Evolutionary conservation across 2,113 vertebrate species (phyloP).

Genomic region (Hystrix brachyura): DNA sequence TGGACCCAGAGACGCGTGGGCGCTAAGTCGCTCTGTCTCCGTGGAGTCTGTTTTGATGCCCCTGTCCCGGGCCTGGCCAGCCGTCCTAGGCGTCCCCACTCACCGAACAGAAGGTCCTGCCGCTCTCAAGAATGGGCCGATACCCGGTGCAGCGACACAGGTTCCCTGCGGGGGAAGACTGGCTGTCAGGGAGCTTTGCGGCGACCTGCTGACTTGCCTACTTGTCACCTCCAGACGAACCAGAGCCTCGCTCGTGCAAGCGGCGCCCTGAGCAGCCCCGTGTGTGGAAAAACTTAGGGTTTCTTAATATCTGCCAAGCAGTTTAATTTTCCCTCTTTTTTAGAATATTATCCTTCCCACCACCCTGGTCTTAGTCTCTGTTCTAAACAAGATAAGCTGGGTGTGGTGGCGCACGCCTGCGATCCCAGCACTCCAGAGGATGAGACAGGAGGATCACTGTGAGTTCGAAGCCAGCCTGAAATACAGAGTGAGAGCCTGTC

Average conservation of each 20-base stretch:
- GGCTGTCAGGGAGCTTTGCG: background rate
- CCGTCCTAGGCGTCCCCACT: constrained; percentile 20
- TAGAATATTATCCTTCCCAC: background rate
- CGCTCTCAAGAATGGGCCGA: constrained; percentile 91
- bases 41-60: background rate
- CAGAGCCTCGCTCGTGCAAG: background rate
- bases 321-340: background rate
- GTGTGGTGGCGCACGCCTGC: no score
- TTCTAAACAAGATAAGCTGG: background rate
- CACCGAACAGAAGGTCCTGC: constrained; percentile 91
- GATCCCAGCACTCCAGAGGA: no score
- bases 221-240: no score
- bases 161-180: constrained; percentile 87
- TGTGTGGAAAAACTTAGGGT: background rate
- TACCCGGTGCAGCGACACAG: constrained; percentile 95
- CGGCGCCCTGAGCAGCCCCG: background rate
- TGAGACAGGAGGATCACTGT: no score
- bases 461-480: no score
- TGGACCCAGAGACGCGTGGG: background rate
- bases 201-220: background rate
- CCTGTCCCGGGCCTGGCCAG: background rate
- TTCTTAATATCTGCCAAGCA: background rate
- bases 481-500: no score
- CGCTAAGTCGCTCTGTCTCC: background rate
- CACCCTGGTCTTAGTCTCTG: background rate